phyloP scores from a whole-genome alignment of 2,797 vertebrate genomes.

The Sardinella longiceps region DNA sequence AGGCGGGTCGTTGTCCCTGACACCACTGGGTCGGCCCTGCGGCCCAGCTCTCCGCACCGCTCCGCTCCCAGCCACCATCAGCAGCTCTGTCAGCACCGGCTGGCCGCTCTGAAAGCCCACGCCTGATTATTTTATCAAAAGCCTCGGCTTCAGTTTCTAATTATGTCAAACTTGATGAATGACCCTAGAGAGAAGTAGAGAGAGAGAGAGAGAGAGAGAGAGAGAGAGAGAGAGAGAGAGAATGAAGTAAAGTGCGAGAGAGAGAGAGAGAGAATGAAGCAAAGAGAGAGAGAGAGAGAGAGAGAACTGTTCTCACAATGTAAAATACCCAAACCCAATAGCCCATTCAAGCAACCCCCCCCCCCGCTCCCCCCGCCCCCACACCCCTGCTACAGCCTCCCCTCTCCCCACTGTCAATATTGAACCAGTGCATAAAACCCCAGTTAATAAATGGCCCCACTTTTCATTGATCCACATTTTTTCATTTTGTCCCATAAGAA shows the following conservation, averaged over 20 bases:
- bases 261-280: neutral
- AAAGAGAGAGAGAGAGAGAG: neutral
- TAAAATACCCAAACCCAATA: neutral
- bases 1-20: neutral
- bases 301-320: neutral
- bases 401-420: neutral
- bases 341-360: neutral
- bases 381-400: too few relatives aligned
- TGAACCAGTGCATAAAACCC: constrained; percentile 23
- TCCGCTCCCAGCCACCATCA: neutral
- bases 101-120: constrained; percentile 2
- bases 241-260: neutral
- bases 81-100: neutral
- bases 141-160: constrained; percentile 24
- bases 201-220: neutral
- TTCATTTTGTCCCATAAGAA: neutral
- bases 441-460: constrained; percentile 28
- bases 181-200: neutral
- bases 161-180: constrained; percentile 24
- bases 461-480: constrained; percentile 27
- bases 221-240: neutral
- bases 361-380: neutral
- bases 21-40: too few relatives aligned
- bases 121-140: constrained; percentile 25
- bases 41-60: neutral